Evolutionary conservation across 2,113 vertebrate species (phyloP), one percentile per base, ranked within the genome.

Genomic region (Syngnathus floridae): DNA sequence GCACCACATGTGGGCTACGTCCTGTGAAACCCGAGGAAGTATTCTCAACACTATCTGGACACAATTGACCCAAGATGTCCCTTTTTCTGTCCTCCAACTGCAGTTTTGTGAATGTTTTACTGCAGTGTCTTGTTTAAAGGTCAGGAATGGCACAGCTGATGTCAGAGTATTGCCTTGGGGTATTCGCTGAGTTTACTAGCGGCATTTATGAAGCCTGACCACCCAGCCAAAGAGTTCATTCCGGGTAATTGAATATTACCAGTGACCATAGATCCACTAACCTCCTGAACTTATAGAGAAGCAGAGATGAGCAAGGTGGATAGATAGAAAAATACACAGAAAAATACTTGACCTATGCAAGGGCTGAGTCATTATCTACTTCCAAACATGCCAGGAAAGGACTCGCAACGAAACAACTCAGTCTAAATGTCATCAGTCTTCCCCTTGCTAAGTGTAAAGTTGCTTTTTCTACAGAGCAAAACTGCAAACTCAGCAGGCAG

Each of bases 401-500:
- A 52, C n/a, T 52, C 57, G 58, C 69, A 72, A 78, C 74, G 54
- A 51, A 81, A 59, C 65, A 82, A 74, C 67, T 56, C 61, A 1
- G 49, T 69, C 51, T 72, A 84, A 76, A 88, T 82, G 87, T 83
- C 81, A 82, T 62, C 16, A 62, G 52, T 62, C 66, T 74, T 81
- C 66, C 60, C 65, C 66, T 70, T 36, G 54, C 79, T 68, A 69
- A 79, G 78, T 66, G 81, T 85, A 87, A 84, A 90, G 88, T 85
- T 80, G 78, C 74, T 87, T 86, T 84, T 82, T 80, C 73, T 67
- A 56, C 67, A 48, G 79, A 1, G 64, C 40, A 65, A 78, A 87
- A 88, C 84, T 89, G 90, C 88, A 65, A 64, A 48, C 82, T 91
- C 90, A 91, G 89, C 90, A 87, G 75, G 76, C 66, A 73, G 69